These are phyloP conservation scores for Copidosoma floridanum DNA, from an alignment of 1,140 invertebrate species.

Conservation along the genomic window DNA sequence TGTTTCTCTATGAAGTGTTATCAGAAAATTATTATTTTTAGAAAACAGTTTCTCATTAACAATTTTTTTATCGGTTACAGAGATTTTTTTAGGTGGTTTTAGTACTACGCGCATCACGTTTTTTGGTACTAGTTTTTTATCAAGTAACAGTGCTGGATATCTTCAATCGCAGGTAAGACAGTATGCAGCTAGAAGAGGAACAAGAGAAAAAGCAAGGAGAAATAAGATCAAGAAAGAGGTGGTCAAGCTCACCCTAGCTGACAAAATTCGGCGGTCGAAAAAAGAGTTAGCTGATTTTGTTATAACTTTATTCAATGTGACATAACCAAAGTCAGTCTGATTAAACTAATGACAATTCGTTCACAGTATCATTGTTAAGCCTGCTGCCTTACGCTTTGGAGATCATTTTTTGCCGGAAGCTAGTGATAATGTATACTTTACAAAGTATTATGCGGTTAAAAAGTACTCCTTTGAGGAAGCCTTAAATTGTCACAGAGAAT, in stretches of 20 bases:
- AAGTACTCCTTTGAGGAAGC: conserved; percentile 70
- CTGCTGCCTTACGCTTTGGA: not conserved
- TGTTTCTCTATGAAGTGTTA: too few species aligned
- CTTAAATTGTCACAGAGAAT: conserved; percentile 70
- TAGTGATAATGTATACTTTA: conserved; percentile 68
- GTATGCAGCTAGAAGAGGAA: conserved; percentile 74
- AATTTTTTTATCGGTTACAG: too few species aligned
- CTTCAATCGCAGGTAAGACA: conserved; percentile 51
- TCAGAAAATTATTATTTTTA: too few species aligned
- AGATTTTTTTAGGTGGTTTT: too few species aligned
- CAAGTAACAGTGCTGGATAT: too few species aligned
- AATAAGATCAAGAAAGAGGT: conserved; percentile 71
- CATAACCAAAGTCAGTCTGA: too few species aligned
- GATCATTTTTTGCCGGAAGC: conserved; percentile 37
- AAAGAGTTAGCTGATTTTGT: conserved; percentile 34
- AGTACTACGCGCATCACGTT: too few species aligned
- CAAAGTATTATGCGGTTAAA: conserved; percentile 62
- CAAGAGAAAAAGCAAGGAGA: conserved; percentile 68
- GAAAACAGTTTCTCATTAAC: too few species aligned
- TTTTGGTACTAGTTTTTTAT: too few species aligned
- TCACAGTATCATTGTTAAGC: not conserved
- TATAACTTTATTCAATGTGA: too few species aligned
- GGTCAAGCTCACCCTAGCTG: conserved; percentile 65
- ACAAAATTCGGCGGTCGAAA: conserved; percentile 61
- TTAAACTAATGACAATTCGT: not conserved